Evolutionary conservation across 1,140 invertebrate genomes (phyloP).

Genomic region (Zeugodacus cucurbitae): DNA sequence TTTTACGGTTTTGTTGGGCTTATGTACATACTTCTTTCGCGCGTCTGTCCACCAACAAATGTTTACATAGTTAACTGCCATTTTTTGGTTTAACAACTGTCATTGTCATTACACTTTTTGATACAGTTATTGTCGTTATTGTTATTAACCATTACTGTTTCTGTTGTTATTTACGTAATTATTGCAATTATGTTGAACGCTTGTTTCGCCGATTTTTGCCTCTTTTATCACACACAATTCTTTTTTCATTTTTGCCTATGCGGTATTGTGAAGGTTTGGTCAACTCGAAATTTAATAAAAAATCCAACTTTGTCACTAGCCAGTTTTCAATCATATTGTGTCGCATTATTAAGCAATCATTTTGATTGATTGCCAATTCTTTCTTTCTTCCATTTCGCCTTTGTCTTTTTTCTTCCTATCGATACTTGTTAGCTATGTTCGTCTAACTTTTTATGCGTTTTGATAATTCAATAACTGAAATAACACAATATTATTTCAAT

Average conservation of each 20-base stretch:
- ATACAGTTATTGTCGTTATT: conserved; percentile 42
- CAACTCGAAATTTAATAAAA: neutral
- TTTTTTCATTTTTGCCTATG: conserved; percentile 48
- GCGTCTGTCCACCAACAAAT: neutral
- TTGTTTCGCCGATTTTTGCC: conserved; percentile 38
- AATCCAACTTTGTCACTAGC: conserved; percentile 51
- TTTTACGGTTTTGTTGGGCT: neutral
- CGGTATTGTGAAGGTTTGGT: conserved; percentile 41
- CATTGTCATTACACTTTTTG: conserved; percentile 2
- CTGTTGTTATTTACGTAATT: conserved; percentile 45
- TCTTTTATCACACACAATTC: neutral
- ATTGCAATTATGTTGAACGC: conserved; percentile 44
- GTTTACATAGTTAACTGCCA: conserved; percentile 39
- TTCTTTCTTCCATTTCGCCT: conserved; percentile 50
- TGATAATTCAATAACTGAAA: conserved; percentile 17
- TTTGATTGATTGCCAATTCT: conserved; percentile 64
- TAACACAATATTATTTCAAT: neutral
- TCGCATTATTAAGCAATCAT: conserved; percentile 65
- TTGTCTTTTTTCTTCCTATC: neutral
- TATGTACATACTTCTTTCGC: neutral
- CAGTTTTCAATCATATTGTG: conserved; percentile 55
- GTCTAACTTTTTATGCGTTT: neutral
- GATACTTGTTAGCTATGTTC: neutral
- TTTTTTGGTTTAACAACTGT: neutral
- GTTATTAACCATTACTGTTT: neutral